Conservation (phyloP, 2,797 vertebrate species). For the Lutjanus argentimaculatus region DNA sequence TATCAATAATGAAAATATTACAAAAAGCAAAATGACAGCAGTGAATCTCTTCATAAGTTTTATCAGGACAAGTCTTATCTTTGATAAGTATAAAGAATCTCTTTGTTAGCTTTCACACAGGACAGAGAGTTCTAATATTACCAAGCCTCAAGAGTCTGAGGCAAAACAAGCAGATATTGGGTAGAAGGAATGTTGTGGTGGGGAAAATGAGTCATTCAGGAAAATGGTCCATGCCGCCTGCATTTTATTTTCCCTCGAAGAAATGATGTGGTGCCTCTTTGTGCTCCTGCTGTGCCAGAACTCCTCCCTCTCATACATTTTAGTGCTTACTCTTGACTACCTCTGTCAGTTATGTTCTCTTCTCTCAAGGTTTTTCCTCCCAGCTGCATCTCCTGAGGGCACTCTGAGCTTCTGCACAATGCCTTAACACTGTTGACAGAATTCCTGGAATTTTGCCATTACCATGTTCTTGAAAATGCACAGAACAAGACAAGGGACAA, state of each 20-base stretch:
- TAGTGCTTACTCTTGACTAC: neutral
- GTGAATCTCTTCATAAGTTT: too few relatives aligned
- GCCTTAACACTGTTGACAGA: neutral
- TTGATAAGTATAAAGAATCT: neutral
- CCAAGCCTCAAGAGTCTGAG: neutral
- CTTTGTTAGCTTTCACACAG: neutral
- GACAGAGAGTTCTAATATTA: neutral
- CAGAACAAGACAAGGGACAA: too few relatives aligned
- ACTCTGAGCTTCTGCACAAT: neutral
- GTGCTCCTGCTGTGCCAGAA: constrained; percentile 11
- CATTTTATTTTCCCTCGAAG: constrained; percentile 29
- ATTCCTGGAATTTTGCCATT: neutral
- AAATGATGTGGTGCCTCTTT: constrained; percentile 18
- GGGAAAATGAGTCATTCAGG: constrained; percentile 80
- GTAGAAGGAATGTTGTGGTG: constrained; percentile 66
- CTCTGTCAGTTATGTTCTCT: constrained; percentile 13
- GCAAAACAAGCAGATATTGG: neutral
- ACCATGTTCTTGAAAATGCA: neutral
- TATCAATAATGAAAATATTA: neutral
- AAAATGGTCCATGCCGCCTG: constrained; percentile 40
- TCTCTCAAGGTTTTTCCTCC: neutral
- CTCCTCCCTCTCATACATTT: constrained; percentile 18
- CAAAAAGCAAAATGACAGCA: neutral
- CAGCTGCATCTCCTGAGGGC: constrained; percentile 10
- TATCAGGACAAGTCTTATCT: neutral